Evolutionary conservation across 2,113 vertebrate genomes (phyloP).

Genomic region (Rutilus rutilus): DNA sequence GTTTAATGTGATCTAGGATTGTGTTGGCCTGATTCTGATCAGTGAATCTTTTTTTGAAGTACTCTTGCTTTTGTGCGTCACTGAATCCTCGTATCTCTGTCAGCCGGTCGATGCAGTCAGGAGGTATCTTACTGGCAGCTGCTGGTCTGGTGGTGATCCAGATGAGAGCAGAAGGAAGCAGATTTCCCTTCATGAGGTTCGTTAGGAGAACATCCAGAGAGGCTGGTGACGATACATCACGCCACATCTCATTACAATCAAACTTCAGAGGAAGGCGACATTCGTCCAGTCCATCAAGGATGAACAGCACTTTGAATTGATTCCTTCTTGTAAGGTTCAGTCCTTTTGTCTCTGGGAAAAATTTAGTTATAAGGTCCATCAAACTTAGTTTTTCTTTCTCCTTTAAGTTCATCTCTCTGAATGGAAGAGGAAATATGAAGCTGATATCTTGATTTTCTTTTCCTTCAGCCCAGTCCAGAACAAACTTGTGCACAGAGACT

Average conservation of each 20-base stretch:
- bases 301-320: not conserved
- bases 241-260: not conserved
- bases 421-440: too few species aligned
- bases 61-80: too few species aligned
- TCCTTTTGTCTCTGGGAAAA: not conserved
- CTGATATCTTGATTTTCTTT: too few species aligned
- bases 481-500: too few species aligned
- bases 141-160: conserved; percentile 13
- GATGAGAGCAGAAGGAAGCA: not conserved
- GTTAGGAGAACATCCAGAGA: conserved; percentile 12
- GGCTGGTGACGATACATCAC: not conserved
- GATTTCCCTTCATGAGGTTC: conserved; percentile 25
- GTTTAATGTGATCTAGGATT: too few species aligned
- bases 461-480: too few species aligned
- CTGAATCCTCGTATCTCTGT: too few species aligned
- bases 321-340: not conserved
- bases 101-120: too few species aligned
- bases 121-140: too few species aligned
- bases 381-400: not conserved
- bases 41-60: too few species aligned
- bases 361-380: not conserved
- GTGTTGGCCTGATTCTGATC: too few species aligned
- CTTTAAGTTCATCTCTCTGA: not conserved
- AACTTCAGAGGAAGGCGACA: not conserved
- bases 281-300: not conserved